Percentiles rank a stretch among this genome's conserved stretches.
These are phyloP conservation scores for Muntiacus reevesi DNA, from an alignment of 2,113 vertebrate species.

Conservation along the genomic window DNA sequence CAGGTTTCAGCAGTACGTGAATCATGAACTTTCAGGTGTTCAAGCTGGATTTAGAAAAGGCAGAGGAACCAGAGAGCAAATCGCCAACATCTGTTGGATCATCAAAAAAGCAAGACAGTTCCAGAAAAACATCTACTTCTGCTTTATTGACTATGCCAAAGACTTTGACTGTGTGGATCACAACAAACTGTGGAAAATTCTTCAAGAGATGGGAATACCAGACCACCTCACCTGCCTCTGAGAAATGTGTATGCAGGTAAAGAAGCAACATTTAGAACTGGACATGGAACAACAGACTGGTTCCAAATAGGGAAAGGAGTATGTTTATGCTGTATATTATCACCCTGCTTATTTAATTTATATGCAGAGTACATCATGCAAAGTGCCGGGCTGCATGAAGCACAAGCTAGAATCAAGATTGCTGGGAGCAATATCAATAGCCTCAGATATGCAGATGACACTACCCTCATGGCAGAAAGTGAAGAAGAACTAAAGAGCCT, in stretches of 20 bases:
- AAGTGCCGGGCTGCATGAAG: rapidly evolving
- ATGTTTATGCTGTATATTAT: not conserved
- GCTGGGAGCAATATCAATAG: not conserved
- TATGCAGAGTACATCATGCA: not conserved
- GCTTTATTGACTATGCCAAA: not conserved
- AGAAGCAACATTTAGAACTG: not conserved
- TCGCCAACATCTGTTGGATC: not conserved
- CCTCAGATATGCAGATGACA: not conserved
- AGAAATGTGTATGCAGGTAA: not conserved
- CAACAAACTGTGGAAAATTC: not conserved
- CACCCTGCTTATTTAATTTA: not conserved
- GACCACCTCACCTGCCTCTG: not conserved
- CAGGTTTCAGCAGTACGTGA: not conserved
- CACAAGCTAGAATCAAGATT: not conserved
- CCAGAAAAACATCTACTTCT: not conserved
- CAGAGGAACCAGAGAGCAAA: not conserved
- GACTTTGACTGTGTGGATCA: not conserved
- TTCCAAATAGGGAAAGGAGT: not conserved
- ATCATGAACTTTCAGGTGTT: not conserved
- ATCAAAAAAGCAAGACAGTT: not conserved
- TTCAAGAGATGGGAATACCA: not conserved
- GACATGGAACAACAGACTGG: not conserved
- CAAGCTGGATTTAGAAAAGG: not conserved
- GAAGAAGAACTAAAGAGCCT: not conserved
- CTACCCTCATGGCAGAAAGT: not conserved